phyloP scores from a whole-genome alignment of 2,797 vertebrate species.

The Xenopus petersii region DNA sequence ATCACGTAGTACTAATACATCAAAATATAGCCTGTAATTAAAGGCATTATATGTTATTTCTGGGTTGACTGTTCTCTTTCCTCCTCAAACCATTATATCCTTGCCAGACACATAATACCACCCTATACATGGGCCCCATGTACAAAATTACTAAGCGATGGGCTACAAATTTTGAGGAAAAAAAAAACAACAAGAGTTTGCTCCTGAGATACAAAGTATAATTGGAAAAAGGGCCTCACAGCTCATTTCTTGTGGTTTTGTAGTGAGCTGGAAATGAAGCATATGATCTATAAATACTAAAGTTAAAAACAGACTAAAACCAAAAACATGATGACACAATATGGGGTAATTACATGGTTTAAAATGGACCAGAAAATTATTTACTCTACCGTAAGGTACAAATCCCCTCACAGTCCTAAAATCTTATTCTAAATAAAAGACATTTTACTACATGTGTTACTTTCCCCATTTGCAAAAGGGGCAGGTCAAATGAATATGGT shows the following conservation, averaged over 20 bases:
- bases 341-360: constrained; percentile 1
- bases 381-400: too few relatives aligned
- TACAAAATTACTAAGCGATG: constrained; percentile 35
- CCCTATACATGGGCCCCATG: constrained; percentile 37
- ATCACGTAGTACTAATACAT: constrained; percentile 37
- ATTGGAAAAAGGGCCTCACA: constrained; percentile 54
- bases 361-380: too few relatives aligned
- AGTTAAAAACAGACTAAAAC: constrained; percentile 54
- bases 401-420: too few relatives aligned
- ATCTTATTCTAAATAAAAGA: too few relatives aligned
- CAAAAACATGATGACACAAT: constrained; percentile 15
- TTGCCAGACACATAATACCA: constrained; percentile 52
- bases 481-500: too few relatives aligned
- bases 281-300: constrained; percentile 55
- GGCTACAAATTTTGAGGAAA: constrained; percentile 38
- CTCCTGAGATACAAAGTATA: constrained; percentile 36
- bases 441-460: too few relatives aligned
- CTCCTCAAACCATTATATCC: constrained; percentile 48
- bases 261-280: constrained; percentile 50
- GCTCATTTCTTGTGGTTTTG: constrained; percentile 45
- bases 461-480: too few relatives aligned
- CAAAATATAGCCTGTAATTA: constrained; percentile 54
- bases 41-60: constrained; percentile 52
- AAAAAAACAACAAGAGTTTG: neutral
- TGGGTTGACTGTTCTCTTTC: constrained; percentile 51